These are phyloP conservation scores for Epinephelus lanceolatus DNA, from an alignment of 2,113 vertebrate genomes.

Conservation along the genomic window DNA sequence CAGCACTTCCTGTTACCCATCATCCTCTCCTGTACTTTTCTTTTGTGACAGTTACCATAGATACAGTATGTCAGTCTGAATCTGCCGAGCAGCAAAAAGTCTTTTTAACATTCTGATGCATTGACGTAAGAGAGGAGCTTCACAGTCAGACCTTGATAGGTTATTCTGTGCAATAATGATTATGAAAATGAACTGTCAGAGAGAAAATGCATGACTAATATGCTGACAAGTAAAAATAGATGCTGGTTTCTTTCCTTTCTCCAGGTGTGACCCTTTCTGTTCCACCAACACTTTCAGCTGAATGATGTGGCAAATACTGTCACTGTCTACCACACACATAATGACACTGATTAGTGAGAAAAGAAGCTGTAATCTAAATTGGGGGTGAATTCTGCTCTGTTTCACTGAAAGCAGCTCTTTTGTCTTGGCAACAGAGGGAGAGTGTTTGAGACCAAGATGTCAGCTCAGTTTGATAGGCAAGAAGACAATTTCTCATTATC, in stretches of 20 bases:
- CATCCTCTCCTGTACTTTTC: conserved; percentile 23
- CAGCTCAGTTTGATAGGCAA: not conserved
- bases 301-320: conserved; percentile 17
- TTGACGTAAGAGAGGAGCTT: not conserved
- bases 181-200: not conserved
- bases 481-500: not conserved
- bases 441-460: not conserved
- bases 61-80: conserved; percentile 22
- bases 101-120: not conserved
- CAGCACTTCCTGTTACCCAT: conserved; percentile 26
- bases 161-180: not conserved
- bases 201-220: not conserved
- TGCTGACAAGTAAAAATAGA: not conserved
- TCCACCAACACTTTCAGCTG: not conserved
- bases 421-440: not conserved
- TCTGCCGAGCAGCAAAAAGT: not conserved
- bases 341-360: conserved; percentile 11
- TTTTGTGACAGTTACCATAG: conserved; percentile 22
- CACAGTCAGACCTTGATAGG: not conserved
- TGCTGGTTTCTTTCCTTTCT: not conserved
- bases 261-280: conserved; percentile 1
- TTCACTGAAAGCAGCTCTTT: conserved; percentile 5
- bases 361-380: not conserved
- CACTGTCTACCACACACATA: conserved; percentile 7
- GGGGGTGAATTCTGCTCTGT: conserved; percentile 4